These are phyloP conservation scores for Zalophus californianus DNA, from an alignment of 2,797 vertebrate species.

Conservation along the genomic window DNA sequence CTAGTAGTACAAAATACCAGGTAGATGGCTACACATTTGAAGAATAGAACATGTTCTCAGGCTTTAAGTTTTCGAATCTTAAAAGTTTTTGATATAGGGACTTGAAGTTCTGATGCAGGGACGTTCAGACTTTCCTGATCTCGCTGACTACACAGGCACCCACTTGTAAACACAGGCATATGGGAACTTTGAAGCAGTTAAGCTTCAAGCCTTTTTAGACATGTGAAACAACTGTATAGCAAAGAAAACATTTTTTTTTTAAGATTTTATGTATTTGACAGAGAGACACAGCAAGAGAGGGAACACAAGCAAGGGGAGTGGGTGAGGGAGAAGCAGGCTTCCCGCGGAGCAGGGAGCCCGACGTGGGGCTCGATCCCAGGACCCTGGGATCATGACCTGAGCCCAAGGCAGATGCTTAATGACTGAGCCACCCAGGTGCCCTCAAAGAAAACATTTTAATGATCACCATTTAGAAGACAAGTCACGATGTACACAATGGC, in stretches of 20 bases:
- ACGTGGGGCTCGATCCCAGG: too few relatives aligned
- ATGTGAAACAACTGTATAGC: background rate
- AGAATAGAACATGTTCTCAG: background rate
- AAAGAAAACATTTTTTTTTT: background rate
- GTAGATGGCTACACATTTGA: background rate
- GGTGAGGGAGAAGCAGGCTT: too few relatives aligned
- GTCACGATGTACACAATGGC: background rate
- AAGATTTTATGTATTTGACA: too few relatives aligned
- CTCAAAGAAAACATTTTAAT: background rate
- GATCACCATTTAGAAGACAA: background rate
- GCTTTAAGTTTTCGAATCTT: background rate
- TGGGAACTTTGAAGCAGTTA: background rate
- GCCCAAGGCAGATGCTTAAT: too few relatives aligned
- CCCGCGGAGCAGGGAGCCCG: too few relatives aligned
- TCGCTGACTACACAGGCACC: background rate
- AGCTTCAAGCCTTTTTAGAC: background rate
- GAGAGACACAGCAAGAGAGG: too few relatives aligned
- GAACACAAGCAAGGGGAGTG: too few relatives aligned
- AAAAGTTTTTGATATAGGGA: background rate
- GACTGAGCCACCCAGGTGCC: too few relatives aligned
- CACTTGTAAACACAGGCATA: fast-evolving
- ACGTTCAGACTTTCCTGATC: background rate
- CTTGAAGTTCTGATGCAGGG: background rate
- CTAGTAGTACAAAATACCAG: background rate
- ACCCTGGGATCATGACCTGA: too few relatives aligned